Base-by-base conservation (phyloP, 2,797 vertebrate species). In the Sphenopsis melanotis region DNA sequence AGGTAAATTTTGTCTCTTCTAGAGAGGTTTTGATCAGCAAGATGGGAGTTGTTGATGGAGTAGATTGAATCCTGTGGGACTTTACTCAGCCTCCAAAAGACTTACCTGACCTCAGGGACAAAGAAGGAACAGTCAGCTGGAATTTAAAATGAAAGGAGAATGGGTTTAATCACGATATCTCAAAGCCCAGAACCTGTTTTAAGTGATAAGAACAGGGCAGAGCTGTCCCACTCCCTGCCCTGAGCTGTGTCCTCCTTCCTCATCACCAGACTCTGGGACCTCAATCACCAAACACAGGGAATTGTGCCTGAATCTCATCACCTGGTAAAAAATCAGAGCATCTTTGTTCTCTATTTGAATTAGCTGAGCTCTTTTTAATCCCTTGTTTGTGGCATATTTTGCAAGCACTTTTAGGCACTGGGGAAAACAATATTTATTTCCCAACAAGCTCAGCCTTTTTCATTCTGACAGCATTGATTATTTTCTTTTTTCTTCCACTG, bases 341-440 rank as follows among this genome's bases (percentile, higher is more conserved):
- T 41, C n/a, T 79, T 76, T 64, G 46, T 50, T 92, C 37, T 71
- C 17, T 29, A 0, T 47, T 71, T 76, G 29, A 65, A 39, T 82
- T 47, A 72, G 24, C 17, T 49, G 24, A n/a, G 53, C 12, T 66
- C 55, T 77, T 63, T 72, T 44, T 12, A 74, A 59, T 86, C 63
- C 60, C 46, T 87, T 83, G 55, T 86, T 83, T 34, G 37, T 24
- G 34, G 52, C 19, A 16, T 60, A 22, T 71, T 85, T 79, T 72
- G 52, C 69, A 83, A 90, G 66, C 36, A 17, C 44, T 91, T 91
- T 22, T 27, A 84, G 66, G 24, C 36, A 18, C 42, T 46, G 23
- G 65, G 68, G 55, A 83, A 83, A 87, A 84, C 53, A 68, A 2
- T 68, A 46, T 77, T 92, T 78, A 64, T 92, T 64, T 85, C 55